phyloP scores from a whole-genome alignment of 1,140 invertebrate species.

The Vanessa atalanta region DNA sequence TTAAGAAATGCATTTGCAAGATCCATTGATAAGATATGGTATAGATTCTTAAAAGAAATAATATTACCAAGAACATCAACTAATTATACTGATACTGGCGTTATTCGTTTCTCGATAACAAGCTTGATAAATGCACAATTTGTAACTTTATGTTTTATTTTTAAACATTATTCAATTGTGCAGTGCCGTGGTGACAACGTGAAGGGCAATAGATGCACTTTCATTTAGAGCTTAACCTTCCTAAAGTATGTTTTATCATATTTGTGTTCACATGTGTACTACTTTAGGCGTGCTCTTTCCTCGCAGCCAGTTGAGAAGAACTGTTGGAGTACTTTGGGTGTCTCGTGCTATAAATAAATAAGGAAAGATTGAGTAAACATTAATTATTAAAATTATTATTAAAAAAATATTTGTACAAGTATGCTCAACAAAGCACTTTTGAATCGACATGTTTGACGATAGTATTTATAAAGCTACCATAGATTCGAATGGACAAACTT shows the following conservation, averaged over 20 bases:
- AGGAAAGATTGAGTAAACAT: too few species aligned
- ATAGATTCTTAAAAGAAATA: neutral
- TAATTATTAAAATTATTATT: neutral
- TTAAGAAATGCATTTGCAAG: too few species aligned
- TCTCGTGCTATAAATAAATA: constrained; percentile 84
- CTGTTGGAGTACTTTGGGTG: constrained; percentile 87
- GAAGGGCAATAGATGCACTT: neutral
- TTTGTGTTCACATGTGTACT: constrained; percentile 68
- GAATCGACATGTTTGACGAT: too few species aligned
- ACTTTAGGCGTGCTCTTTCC: constrained; percentile 83
- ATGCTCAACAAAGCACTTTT: too few species aligned
- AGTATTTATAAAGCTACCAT: too few species aligned
- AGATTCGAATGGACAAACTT: too few species aligned
- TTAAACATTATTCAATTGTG: constrained; percentile 15
- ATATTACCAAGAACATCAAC: neutral
- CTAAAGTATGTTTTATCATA: constrained; percentile 15
- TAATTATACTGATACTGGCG: constrained; percentile 1
- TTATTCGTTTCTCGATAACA: neutral
- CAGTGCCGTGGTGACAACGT: neutral
- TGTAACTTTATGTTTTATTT: constrained; percentile 19
- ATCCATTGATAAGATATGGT: neutral
- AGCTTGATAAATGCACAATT: constrained; percentile 17
- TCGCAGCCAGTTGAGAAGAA: constrained; percentile 89
- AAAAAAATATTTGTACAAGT: too few species aligned
- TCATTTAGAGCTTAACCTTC: neutral